phyloP scores from a whole-genome alignment of 1,140 invertebrate genomes.

The Drosophila cardini region DNA sequence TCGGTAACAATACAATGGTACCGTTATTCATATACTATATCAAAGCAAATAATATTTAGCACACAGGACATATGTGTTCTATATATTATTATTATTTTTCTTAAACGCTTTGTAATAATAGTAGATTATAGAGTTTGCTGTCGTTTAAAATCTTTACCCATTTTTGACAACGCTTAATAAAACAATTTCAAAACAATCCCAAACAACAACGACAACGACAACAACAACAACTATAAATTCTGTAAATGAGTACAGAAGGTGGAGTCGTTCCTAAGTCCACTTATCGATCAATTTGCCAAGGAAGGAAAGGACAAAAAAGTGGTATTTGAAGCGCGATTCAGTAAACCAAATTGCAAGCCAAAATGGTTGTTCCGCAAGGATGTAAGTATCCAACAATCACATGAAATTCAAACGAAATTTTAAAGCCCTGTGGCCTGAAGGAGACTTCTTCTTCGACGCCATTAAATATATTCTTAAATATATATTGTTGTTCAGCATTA shows the following conservation, averaged over 20 bases:
- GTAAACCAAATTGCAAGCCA: conserved; percentile 95
- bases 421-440: too few species aligned
- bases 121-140: conserved; percentile 57
- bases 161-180: conserved; percentile 80
- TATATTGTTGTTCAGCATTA: too few species aligned
- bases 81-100: conserved; percentile 14
- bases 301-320: conserved; percentile 99
- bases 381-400: conserved; percentile 88
- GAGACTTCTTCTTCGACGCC: too few species aligned
- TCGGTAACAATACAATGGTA: neutral
- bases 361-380: conserved; percentile 97
- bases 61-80: conserved; percentile 19
- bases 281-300: conserved; percentile 97
- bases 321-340: conserved; percentile 94
- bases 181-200: conserved; percentile 4
- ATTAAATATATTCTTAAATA: too few species aligned
- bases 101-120: conserved; percentile 50
- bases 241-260: conserved; percentile 89
- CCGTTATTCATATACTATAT: neutral
- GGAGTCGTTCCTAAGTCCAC: conserved; percentile 96
- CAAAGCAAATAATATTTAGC: neutral
- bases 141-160: conserved; percentile 76
- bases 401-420: too few species aligned
- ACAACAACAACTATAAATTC: conserved; percentile 26
- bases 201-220: conserved; percentile 25